phyloP scores from a whole-genome alignment of 92 coral and sea anemone species.

The Isaurus tuberculatus region DNA sequence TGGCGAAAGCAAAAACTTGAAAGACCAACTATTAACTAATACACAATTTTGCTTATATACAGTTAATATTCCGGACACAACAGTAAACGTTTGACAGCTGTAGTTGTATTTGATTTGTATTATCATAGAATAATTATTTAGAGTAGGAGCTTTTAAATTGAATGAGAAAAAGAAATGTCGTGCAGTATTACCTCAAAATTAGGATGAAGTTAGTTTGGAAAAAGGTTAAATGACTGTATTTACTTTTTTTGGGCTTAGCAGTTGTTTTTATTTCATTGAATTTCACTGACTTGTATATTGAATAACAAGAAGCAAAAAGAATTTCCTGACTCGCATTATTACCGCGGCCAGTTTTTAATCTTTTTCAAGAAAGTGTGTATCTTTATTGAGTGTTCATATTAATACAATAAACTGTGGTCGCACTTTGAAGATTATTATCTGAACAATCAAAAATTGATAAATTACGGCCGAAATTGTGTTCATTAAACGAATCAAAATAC shows the following conservation, averaged over 20 bases:
- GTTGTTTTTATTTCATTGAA: not conserved
- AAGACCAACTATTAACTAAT: constrained; percentile 57
- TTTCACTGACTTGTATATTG: not conserved
- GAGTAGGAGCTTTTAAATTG: constrained; percentile 19
- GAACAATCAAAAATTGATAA: constrained; percentile 9
- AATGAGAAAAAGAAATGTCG: not conserved
- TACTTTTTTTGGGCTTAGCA: too few relatives aligned
- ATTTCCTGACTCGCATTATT: not conserved
- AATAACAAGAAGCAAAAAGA: not conserved
- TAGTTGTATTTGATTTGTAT: constrained; percentile 1
- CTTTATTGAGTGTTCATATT: constrained; percentile 37
- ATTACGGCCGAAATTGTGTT: not conserved
- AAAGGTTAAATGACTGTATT: not conserved
- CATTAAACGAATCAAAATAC: constrained; percentile 8
- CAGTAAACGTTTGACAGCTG: constrained; percentile 2
- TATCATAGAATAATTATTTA: not conserved
- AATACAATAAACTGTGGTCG: constrained; percentile 45
- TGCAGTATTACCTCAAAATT: not conserved
- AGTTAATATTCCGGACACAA: constrained; percentile 5
- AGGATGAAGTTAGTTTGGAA: not conserved
- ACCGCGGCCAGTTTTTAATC: constrained; percentile 17
- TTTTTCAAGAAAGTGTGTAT: constrained; percentile 30
- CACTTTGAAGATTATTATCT: constrained; percentile 19
- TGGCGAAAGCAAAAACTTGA: constrained; percentile 98
- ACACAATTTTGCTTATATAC: constrained; percentile 25